Evolutionary conservation across 2,113 vertebrate genomes (phyloP).

Genomic region (Nothocercus julius): DNA sequence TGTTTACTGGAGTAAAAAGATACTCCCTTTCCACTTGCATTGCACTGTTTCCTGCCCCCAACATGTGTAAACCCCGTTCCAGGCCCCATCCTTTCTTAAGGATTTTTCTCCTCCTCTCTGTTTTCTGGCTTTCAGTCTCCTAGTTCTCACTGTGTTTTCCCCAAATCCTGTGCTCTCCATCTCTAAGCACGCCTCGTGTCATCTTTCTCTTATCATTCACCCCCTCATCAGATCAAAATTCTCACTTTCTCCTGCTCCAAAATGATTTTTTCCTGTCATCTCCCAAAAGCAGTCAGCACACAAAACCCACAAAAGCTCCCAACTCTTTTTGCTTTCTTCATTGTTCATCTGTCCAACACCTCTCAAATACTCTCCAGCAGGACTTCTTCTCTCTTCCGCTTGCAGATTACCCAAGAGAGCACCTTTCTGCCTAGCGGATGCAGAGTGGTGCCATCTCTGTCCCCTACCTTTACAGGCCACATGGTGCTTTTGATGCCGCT

Average conservation of each 20-base stretch:
- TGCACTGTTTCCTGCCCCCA: not conserved
- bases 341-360: not conserved
- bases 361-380: not conserved
- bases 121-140: not conserved
- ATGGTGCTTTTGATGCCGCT: not conserved
- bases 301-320: not conserved
- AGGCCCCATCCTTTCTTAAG: not conserved
- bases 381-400: not conserved
- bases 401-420: not conserved
- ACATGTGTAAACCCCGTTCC: not conserved
- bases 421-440: not conserved
- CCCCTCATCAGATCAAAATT: not conserved
- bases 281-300: not conserved
- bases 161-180: not conserved
- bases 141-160: not conserved
- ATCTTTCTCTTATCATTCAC: not conserved
- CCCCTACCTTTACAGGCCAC: not conserved
- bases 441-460: not conserved
- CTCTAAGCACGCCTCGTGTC: not conserved
- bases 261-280: not conserved
- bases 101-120: not conserved
- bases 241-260: not conserved
- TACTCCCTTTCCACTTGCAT: not conserved
- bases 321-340: not conserved
- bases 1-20: not conserved